phyloP scores from a whole-genome alignment of 2,113 vertebrate species.

The Spea multiplicata region DNA sequence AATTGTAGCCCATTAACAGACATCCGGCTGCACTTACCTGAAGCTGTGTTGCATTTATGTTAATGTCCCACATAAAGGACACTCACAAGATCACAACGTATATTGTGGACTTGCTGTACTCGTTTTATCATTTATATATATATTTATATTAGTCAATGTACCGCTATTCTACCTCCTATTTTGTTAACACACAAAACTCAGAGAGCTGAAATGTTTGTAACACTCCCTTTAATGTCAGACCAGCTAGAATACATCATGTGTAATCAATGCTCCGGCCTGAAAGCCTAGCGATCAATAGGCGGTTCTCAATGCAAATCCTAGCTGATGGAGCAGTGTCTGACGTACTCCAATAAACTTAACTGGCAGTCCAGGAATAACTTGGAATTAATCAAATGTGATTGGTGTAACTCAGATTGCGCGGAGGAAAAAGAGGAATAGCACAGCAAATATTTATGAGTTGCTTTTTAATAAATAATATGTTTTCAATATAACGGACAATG shows the following conservation, averaged over 20 bases:
- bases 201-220: conserved; percentile 30
- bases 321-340: conserved; percentile 2
- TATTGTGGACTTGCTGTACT: too few species aligned
- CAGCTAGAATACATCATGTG: conserved; percentile 33
- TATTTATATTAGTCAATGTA: too few species aligned
- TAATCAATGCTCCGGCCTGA: conserved; percentile 31
- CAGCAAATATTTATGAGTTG: too few species aligned
- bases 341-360: conserved; percentile 27
- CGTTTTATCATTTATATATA: too few species aligned
- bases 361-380: conserved; percentile 22
- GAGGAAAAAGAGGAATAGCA: neutral
- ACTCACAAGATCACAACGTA: too few species aligned
- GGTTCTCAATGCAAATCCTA: conserved; percentile 9
- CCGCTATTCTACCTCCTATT: neutral
- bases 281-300: conserved; percentile 26
- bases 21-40: too few species aligned
- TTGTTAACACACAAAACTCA: neutral
- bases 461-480: neutral
- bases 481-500: neutral
- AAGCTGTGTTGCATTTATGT: too few species aligned
- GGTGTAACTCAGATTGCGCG: conserved; percentile 14
- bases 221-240: conserved; percentile 17
- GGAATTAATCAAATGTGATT: conserved; percentile 38
- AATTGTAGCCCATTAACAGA: too few species aligned
- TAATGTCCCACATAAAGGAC: too few species aligned